Evolutionary conservation across 2,797 vertebrate genomes (phyloP), one percentile per base, ranked within the genome.

Genomic region (Crax fasciolata): DNA sequence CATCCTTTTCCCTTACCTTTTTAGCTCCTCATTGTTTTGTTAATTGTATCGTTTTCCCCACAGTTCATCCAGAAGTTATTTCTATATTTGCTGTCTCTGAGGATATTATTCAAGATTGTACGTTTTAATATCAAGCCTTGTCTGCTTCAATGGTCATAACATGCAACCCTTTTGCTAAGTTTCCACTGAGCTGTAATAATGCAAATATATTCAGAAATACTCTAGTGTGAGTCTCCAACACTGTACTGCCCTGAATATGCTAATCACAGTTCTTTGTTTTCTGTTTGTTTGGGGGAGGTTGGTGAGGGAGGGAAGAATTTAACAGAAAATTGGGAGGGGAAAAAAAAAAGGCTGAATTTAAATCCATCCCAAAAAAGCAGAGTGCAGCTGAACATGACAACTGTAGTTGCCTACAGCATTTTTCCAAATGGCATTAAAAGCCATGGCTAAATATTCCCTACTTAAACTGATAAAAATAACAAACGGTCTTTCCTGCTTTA

Each of bases 401-500:
- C 17, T 72, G 11, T 54, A 77, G 79, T 92, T 93, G 51, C 71
- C 58, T 81, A 35, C 54, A 59, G 0, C 70, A 35, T 81, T 61
- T 23, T 83, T 88, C 72, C 65, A 61, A 91, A 77, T 84, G 18
- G 63, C 61, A 61, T 46, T 83, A 93, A 65, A 82, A 85, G 70
- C 49, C 18, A 59, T 51, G 28, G 32, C 54, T 93, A 52, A 81
- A 30, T 61, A 35, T 74, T 87, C 32, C 73, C 17, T 51, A 48
- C 16, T 48, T 84, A 71, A 84, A 70, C 63, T 43, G 61, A 88
- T 52, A 48, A 87, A 92, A 91, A 63, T 15, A 82, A 70, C 20
- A 20, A 58, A n/a, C 66, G 39, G 11, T 16, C 25, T 86, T 78
- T 76, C 39, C 14, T 79, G 15, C 41, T 90, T 70, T 17, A 84